phyloP scores from a whole-genome alignment of 2,113 vertebrate genomes.

The Ictalurus furcatus region DNA sequence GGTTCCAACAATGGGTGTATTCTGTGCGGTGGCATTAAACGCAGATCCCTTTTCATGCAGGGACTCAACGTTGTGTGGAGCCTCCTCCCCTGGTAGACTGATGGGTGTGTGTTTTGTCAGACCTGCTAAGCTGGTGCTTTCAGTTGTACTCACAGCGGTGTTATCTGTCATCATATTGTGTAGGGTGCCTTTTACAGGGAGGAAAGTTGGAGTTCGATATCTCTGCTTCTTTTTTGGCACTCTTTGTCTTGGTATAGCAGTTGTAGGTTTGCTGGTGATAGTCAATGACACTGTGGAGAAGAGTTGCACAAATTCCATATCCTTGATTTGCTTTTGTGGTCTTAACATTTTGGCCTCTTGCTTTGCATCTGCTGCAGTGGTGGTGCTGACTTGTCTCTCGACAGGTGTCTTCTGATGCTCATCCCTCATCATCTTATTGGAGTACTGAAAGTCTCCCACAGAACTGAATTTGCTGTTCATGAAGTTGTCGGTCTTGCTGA shows the following conservation, averaged over 20 bases:
- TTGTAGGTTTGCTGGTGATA: conserved; percentile 33
- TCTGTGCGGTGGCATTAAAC: conserved; percentile 10
- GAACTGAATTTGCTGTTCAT: conserved; percentile 54
- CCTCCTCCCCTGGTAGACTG: not conserved
- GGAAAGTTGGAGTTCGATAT: conserved; percentile 32
- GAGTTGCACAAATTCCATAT: conserved; percentile 10
- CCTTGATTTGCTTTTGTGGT: not conserved
- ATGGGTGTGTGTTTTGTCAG: conserved; percentile 34
- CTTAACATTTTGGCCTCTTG: conserved; percentile 37
- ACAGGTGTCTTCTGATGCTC: conserved; percentile 57
- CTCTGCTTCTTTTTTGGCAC: conserved; percentile 47
- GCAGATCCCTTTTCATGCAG: conserved; percentile 47
- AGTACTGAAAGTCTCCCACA: conserved; percentile 62
- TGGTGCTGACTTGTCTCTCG: conserved; percentile 49
- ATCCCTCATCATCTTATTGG: conserved; percentile 72
- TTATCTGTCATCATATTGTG: conserved; percentile 32
- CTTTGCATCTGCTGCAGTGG: conserved; percentile 10
- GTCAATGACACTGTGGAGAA: not conserved
- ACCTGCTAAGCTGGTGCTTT: conserved; percentile 43
- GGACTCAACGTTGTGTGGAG: conserved; percentile 37
- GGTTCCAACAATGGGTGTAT: conserved; percentile 50
- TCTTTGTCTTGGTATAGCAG: conserved; percentile 44
- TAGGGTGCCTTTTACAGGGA: conserved; percentile 8
- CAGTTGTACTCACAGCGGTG: conserved; percentile 2
- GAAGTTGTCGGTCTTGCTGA: conserved; percentile 34